Evolutionary conservation across 2,797 vertebrate genomes (phyloP).

Genomic region (Bovichtus diacanthus): DNA sequence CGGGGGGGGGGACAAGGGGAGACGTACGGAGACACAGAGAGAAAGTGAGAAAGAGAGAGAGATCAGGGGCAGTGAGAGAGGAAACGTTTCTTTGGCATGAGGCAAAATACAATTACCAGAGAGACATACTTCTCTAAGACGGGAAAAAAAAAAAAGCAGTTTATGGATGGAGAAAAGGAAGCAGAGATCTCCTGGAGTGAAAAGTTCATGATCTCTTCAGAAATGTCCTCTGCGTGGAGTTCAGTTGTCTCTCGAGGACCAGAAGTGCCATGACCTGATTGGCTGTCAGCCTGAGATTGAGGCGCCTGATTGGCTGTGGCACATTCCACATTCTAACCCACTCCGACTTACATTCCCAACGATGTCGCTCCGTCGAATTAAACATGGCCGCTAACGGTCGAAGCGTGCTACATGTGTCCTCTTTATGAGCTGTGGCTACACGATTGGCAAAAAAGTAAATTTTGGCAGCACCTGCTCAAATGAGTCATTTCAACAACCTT

Average conservation of each 20-base stretch:
- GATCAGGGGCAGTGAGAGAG: conserved; percentile 55
- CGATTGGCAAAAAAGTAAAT: not conserved
- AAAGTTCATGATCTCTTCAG: conserved; percentile 80
- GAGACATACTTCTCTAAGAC: conserved; percentile 63
- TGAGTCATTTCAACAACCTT: conserved; percentile 32
- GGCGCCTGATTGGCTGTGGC: conserved; percentile 80
- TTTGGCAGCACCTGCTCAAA: conserved; percentile 46
- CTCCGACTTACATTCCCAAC: conserved; percentile 67
- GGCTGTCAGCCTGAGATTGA: conserved; percentile 77
- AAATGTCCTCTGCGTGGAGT: conserved; percentile 74
- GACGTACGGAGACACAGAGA: conserved; percentile 43
- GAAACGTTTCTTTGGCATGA: conserved; percentile 78
- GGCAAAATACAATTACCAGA: conserved; percentile 75
- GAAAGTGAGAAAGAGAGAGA: conserved; percentile 42
- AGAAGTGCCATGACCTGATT: conserved; percentile 81
- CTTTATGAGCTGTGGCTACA: not conserved
- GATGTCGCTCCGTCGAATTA: conserved; percentile 64
- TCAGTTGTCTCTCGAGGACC: conserved; percentile 72
- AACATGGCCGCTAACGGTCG: conserved; percentile 45
- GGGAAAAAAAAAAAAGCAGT: conserved; percentile 59
- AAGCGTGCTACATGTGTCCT: conserved; percentile 56
- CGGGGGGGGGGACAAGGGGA: not conserved
- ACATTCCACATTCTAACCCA: conserved; percentile 73
- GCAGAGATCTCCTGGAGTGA: conserved; percentile 77
- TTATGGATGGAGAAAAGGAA: conserved; percentile 64